Evolutionary conservation across 2,113 vertebrate genomes (phyloP), one percentile per base, ranked within the genome.

Genomic region (Syrrhaptes paradoxus): DNA sequence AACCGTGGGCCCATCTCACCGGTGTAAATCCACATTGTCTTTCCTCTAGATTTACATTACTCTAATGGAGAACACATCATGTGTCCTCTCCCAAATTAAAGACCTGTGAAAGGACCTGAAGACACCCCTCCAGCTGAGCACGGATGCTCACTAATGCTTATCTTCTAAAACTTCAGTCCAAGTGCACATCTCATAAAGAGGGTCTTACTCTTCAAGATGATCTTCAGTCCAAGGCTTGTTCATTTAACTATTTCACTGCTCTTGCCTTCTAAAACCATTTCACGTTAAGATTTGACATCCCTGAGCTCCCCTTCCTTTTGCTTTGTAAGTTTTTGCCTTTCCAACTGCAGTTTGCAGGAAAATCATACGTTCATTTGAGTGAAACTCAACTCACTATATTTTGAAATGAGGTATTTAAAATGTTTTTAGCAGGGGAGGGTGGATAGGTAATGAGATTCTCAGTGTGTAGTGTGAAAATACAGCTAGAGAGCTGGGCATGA

Each of bases 401-500:
- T 85, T 82, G n/a, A 43, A 79, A 61, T 41, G 10, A 8, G 17
- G 4, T 32, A 12, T 68, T 72, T 62, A 28, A 86, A 80, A 36
- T 17, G 11, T 20, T 91, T 71, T 29, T 46, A 67, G 14, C 11
- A 19, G 11, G 6, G 10, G 7, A 74, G 4, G 10, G 13, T 51
- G 51, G 18, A 19, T 11, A 51, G 7, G 7, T 41, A 52, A 36
- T 32, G 54, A 54, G 24, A 51, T 51, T 43, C 7, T 41, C 5
- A 6, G 7, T 4, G 15, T 32, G 26, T n/a, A 32, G 17, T 45
- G 10, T 49, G 15, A 83, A 94, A 84, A 41, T 28, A 36, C 5
- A 54, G 22, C 20, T 24, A 24, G n/a, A 36, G 7, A 61, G 22
- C 8, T 1, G 1, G 14, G 13, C 16, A 10, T 1, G 4, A 32